Evolutionary conservation across 2,888 invertebrate genomes (phyloP).

Genomic region (Ornithoptera alexandrae): DNA sequence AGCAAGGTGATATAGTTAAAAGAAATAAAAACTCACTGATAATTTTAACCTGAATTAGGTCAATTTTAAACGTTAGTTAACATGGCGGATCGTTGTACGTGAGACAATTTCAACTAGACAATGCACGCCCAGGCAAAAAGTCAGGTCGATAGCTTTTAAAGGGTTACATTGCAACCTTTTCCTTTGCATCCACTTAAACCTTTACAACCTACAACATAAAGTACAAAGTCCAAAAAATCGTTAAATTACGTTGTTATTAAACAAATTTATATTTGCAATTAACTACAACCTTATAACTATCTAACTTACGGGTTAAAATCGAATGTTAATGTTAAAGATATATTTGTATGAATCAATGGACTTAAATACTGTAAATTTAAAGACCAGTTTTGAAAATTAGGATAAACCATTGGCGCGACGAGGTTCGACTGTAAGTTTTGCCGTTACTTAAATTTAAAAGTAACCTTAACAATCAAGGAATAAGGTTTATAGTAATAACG

Average conservation of each 20-base stretch:
- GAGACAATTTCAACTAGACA: constrained; percentile 30
- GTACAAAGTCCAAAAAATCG: neutral
- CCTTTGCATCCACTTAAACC: constrained; percentile 4
- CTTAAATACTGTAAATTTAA: constrained; percentile 27
- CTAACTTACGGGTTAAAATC: neutral
- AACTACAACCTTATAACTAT: constrained; percentile 3
- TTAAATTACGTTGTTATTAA: neutral
- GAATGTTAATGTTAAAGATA: neutral
- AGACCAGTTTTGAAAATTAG: constrained; percentile 30
- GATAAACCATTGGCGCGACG: constrained; percentile 27
- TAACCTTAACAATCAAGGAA: neutral
- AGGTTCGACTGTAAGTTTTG: constrained; percentile 16
- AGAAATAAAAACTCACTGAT: neutral
- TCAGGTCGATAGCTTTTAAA: constrained; percentile 28
- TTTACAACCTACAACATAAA: neutral
- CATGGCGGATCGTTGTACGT: constrained; percentile 20
- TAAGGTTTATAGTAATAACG: constrained; percentile 19
- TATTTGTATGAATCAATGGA: constrained; percentile 17
- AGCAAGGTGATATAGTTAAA: constrained; percentile 14
- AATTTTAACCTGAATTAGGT: constrained; percentile 22
- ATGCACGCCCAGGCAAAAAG: constrained; percentile 24
- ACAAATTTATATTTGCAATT: constrained; percentile 3
- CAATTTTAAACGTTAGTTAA: constrained; percentile 22
- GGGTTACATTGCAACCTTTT: constrained; percentile 19
- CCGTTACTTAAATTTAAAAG: constrained; percentile 13